Conservation (phyloP, 1,140 invertebrate species). For the Meteorus sp. region DNA sequence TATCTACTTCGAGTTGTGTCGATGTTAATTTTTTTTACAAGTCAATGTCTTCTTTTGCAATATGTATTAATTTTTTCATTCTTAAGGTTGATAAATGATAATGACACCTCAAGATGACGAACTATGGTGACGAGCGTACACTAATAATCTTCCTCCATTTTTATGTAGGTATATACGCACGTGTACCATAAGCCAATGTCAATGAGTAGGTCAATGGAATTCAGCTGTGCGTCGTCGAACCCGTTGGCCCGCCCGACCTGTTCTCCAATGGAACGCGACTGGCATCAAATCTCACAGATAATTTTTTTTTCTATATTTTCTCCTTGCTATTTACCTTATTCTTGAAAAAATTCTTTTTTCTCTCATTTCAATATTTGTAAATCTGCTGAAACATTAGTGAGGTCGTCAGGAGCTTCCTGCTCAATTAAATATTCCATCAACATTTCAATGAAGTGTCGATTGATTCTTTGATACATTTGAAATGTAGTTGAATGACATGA, state of each 20-base stretch:
- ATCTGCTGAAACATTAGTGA: too few relatives aligned
- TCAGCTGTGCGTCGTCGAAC: slow-evolving; percentile 41
- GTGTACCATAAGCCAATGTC: slow-evolving; percentile 32
- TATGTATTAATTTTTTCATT: too few relatives aligned
- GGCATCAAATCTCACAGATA: slow-evolving; percentile 17
- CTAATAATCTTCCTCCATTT: slow-evolving; percentile 43
- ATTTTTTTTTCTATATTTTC: not conserved
- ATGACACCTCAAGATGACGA: slow-evolving; percentile 1
- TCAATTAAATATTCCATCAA: too few relatives aligned
- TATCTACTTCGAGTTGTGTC: too few relatives aligned
- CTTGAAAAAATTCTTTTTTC: not conserved
- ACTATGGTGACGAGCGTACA: slow-evolving; percentile 25
- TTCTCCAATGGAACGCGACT: slow-evolving; percentile 20
- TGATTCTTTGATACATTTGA: too few relatives aligned
- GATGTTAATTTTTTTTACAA: too few relatives aligned
- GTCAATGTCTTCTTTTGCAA: too few relatives aligned
- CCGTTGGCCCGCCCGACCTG: slow-evolving; percentile 31
- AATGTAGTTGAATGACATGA: too few relatives aligned
- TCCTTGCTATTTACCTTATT: not conserved
- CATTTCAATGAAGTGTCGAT: too few relatives aligned
- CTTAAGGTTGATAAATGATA: too few relatives aligned
- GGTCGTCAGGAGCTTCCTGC: too few relatives aligned
- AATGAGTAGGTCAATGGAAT: slow-evolving; percentile 55
- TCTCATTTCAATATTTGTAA: not conserved
- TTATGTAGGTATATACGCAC: too few relatives aligned